Evolutionary conservation across 2,113 vertebrate genomes (phyloP), one percentile per base, ranked within the genome.

Genomic region (Poeciliopsis turrubarensis): DNA sequence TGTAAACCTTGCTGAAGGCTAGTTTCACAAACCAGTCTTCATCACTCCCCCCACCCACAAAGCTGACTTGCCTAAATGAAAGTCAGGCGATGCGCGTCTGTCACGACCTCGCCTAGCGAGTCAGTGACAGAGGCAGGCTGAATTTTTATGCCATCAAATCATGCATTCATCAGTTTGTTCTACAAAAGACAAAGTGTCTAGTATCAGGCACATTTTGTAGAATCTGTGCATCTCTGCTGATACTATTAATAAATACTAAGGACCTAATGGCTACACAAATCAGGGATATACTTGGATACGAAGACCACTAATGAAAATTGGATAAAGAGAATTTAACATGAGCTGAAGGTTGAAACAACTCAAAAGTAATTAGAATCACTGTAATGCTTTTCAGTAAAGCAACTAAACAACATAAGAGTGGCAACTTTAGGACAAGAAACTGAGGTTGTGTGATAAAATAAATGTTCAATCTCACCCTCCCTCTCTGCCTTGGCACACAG

Each of bases 361-460:
- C 10, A 13, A 47, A 15, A 17, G 71, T 47, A 78, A 5, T 75
- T n/a, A 51, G 79, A 29, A 75, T 30, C 69, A 79, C 70, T 77
- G 10, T 37, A 54, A 78, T 75, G 5, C 47, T 73, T 73, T 37
- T 79, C 51, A 34, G 11, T 60, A 61, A 61, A 60, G 29, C 47
- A 60, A 76, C 72, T 37, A 78, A 30, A 60, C 25, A 14, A 15
- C 47, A 62, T 17, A 17, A n/a, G 39, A 76, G 60, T 64, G 61
- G 47, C 13, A 26, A 74, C 71, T 77, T 64, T 54, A 71, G 66
- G 63, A 78, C 62, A 64, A 65, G 61, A 12, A 60, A 69, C 73
- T 69, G 66, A 66, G 66, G 75, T 54, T 60, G 71, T 65, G 67
- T 61, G 81, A 78, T 73, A 74, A 68, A 81, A 64, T 70, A 62